Conservation (phyloP, 1,140 invertebrate species). For the Aleiodes sp. region DNA sequence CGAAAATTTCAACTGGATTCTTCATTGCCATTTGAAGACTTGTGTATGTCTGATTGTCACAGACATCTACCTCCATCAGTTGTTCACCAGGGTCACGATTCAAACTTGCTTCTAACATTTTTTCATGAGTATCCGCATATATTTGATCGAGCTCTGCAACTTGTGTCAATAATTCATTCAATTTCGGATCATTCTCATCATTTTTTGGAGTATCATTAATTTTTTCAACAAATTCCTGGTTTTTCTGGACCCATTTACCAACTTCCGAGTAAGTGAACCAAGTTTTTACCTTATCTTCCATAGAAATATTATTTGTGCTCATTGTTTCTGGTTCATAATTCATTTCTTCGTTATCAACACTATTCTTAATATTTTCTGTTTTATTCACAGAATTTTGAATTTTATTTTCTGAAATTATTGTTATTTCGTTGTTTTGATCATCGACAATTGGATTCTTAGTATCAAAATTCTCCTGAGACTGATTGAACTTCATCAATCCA, state of each 20-base stretch:
- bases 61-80: conserved; percentile 71
- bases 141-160: conserved; percentile 81
- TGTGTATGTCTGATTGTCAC: conserved; percentile 81
- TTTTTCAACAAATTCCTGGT: conserved; percentile 48
- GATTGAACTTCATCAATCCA: conserved; percentile 1
- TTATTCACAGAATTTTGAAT: conserved; percentile 12
- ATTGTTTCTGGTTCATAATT: conserved; percentile 1
- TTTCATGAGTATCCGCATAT: conserved; percentile 75
- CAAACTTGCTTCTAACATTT: conserved; percentile 43
- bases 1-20: conserved; percentile 75
- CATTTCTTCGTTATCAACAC: conserved; percentile 20
- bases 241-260: conserved; percentile 54
- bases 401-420: conserved; percentile 18
- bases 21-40: conserved; percentile 87
- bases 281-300: conserved; percentile 40
- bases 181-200: conserved; percentile 61
- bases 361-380: conserved; percentile 18
- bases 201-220: conserved; percentile 42
- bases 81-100: conserved; percentile 42
- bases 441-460: background rate
- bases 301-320: conserved; percentile 19
- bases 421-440: conserved; percentile 42
- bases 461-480: background rate
- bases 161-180: conserved; percentile 76
- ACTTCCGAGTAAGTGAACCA: conserved; percentile 62